Evolutionary conservation across 2,113 vertebrate species (phyloP), one percentile per base, ranked within the genome.

Genomic region (Lonchura striata): DNA sequence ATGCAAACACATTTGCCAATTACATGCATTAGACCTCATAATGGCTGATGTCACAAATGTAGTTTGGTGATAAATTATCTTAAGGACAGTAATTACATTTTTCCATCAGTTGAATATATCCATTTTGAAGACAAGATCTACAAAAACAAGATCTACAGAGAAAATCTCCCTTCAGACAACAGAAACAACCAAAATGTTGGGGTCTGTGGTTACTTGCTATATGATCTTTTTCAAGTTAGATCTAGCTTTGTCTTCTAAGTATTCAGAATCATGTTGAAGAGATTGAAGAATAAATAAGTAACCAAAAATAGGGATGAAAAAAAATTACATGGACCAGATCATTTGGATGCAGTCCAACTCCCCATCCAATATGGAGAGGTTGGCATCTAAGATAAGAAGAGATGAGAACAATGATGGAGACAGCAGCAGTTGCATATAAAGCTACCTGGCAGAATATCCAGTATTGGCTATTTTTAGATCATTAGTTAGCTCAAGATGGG

Each of bases 11-110:
- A 96, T 97, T 96, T 96, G 92, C 94, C 95, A 96, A 91, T 97
- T 97, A 97, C 96, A 97, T 94, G 91, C 96, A 97, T 96, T 97
- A 98, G 88, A 89, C 91, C 83, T 95, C 95, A 94, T 97, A 97
- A 97, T 95, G 90, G 95, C 86, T 95, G 93, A 97, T 97, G 95
- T 96, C 95, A 96, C 77, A 86, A 97, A 95, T 95, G 79, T 94
- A 97, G 92, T 88, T 63, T 96, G 92, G 90, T 86, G 91, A 97
- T 97, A 95, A 96, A 96, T 97, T 97, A 95, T 94, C 86, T 94
- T 93, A 96, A 96, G 93, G 91, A 89, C 87, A 96, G 94, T 95
- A 97, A 97, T 97, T 96, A 94, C 80, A 89, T 94, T 95, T 96
- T 95, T 91, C 74, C 91, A 88, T 96, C 84, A 83, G 83, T n/a